phyloP scores from a whole-genome alignment of 2,888 invertebrate species.

The Ennomos fuscantarius region DNA sequence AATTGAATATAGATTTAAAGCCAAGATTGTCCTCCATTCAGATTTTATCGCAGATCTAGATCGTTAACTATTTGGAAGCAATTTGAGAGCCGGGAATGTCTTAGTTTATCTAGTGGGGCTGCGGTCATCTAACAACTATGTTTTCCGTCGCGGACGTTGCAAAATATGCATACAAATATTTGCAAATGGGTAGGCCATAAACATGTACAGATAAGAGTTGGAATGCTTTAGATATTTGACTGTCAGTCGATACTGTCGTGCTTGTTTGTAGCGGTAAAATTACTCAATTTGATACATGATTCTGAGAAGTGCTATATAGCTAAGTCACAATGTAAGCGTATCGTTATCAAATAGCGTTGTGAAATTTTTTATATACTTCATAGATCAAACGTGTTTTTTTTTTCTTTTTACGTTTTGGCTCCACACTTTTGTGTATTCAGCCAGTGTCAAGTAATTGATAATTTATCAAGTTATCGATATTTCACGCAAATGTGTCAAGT shows the following conservation, averaged over 20 bases:
- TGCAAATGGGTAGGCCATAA: conserved; percentile 62
- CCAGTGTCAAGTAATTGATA: too few species aligned
- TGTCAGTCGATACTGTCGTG: conserved; percentile 36
- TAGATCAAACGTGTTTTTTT: too few species aligned
- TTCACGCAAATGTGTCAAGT: too few species aligned
- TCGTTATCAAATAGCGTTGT: too few species aligned
- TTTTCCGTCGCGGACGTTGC: conserved; percentile 55
- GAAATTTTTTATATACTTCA: too few species aligned
- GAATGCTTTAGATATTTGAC: conserved; percentile 51
- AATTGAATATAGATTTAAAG: conserved; percentile 59
- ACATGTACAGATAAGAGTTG: conserved; percentile 53
- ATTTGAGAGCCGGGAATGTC: conserved; percentile 64
- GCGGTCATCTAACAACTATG: conserved; percentile 51
- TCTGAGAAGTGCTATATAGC: conserved; percentile 2
- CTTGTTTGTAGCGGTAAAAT: conserved; percentile 14
- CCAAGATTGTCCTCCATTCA: conserved; percentile 58
- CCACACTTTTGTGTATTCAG: too few species aligned
- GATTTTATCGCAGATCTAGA: conserved; percentile 60
- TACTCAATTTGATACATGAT: conserved; percentile 8
- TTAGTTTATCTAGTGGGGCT: conserved; percentile 54
- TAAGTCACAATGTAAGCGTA: not conserved
- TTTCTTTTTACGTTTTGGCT: too few species aligned
- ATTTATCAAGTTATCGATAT: too few species aligned
- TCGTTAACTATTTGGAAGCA: conserved; percentile 66
- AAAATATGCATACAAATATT: conserved; percentile 68